Base-by-base conservation (phyloP, 2,888 invertebrate genomes). In the Dryobotodes eremita region DNA sequence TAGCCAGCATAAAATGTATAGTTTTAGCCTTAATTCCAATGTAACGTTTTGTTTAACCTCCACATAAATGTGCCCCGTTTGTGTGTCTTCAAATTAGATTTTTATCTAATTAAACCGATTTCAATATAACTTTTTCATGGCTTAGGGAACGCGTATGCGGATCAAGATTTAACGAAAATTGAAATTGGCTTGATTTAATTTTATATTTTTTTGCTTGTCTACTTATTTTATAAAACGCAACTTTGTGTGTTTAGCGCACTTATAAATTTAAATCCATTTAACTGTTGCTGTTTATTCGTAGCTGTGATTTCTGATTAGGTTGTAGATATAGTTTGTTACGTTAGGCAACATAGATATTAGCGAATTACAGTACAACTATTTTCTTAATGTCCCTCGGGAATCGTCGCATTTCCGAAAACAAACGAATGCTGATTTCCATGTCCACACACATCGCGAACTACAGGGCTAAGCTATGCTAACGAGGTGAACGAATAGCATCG, bases 171-270 rank as follows among this genome's bases (percentile, higher is more conserved):
- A 78, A 65, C 15, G 15, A 31, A 65, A 50, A 73, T 73, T 79
- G 13, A 61, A 79, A 74, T 79, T 74, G 66, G 79, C 36, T 79
- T 79, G 66, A 79, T 66, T 76, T 64, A 7, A 36, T 36, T 62
- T 48, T 11, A 13, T 8, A 0, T 17, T 50, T 31, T 11, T 55
- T 55, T 66, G 53, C 50, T 66, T 79, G 15, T 31, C n/a, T 15
- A 42, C 42, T 36, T 0, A 15, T 72, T 31, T 64, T 57, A 5
- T 59, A 20, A n/a, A 77, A 20, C 57, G 42, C 42, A 64, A 31
- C 26, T 53, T 15, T 53, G 73, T 57, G 31, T 65, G 42, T 65
- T 46, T 55, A 65, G 26, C 7, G 72, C 72, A 79, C 65, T n/a
- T 64, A 62, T 53, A 71, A 23, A 48, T 26, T 20, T 77, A 71